Base-by-base conservation (phyloP, 2,888 invertebrate species). In the Athetis lepigone region DNA sequence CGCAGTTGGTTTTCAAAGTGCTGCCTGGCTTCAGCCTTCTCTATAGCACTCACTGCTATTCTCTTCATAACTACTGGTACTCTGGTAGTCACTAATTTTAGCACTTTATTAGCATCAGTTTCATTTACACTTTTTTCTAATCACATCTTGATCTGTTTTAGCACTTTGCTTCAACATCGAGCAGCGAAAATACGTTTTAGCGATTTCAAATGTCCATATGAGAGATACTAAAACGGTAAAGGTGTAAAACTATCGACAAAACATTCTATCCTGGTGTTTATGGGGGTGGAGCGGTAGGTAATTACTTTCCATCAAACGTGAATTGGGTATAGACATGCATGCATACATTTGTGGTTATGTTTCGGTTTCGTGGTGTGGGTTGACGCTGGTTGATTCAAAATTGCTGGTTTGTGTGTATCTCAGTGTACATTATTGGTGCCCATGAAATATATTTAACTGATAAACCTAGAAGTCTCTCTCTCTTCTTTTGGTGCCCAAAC, bases 211-310 rank as follows among this genome's bases (percentile, higher is more conserved):
- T 77, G 65, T 56, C 63, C 82, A 71, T 80, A 72, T 77, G 75
- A 27, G 71, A 74, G 67, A 70, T 75, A 80, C 81, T 82, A 82
- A 79, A 75, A 74, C 76, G 72, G 65, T 51, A 60, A 75, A 90
- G 87, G 92, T 93, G 92, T 90, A 83, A 91, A 89, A 80, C 63
- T 94, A 94, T 94, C 87, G 94, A 94, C 88, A 89, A 92, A 94
- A 94, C 94, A 90, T 85, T 75, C 79, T 68, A 86, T 86, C 79
- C 75, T 80, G 70, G 79, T 76, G 79, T 78, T 77, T 61, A 77
- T 75, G 64, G 74, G 73, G 79, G 76, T 72, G 81, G 81, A 70
- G 55, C 63, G 52, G 51, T 54, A 60, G 72, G 77, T 85, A 80
- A 85, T 85, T 79, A 77, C 78, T 75, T 77, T 67, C 66, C 60